A percentile compares a stretch with the other conserved stretches of the same genome.
Evolutionary conservation across 2,888 invertebrate species (phyloP).

Genomic region (Labia minor): DNA sequence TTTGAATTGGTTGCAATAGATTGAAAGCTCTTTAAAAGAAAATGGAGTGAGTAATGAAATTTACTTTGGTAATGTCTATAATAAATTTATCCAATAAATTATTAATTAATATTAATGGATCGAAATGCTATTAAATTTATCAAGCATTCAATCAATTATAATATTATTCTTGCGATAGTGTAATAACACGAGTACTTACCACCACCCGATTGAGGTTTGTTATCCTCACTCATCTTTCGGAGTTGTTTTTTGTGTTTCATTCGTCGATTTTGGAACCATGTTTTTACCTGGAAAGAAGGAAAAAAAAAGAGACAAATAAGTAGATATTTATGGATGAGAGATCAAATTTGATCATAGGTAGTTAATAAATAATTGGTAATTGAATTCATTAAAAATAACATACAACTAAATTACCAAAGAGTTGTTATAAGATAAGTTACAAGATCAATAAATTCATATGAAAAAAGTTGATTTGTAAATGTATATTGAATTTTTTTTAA

Average conservation of each 20-base stretch:
- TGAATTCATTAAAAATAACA: too few relatives aligned
- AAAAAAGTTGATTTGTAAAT: too few relatives aligned
- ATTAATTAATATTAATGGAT: neutral
- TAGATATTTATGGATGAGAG: too few relatives aligned
- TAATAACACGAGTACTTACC: neutral
- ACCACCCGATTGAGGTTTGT: slow-evolving; percentile 30
- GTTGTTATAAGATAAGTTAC: too few relatives aligned
- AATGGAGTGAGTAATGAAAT: too few relatives aligned
- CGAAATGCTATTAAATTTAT: neutral
- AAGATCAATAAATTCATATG: too few relatives aligned
- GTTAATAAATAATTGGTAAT: too few relatives aligned
- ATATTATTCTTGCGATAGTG: neutral
- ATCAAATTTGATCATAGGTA: too few relatives aligned
- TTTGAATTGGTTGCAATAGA: too few relatives aligned
- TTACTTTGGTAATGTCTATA: neutral
- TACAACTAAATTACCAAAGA: too few relatives aligned
- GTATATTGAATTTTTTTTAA: too few relatives aligned
- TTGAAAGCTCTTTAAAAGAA: neutral
- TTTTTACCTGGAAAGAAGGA: slow-evolving; percentile 73
- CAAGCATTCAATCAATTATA: neutral
- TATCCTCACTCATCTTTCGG: slow-evolving; percentile 51
- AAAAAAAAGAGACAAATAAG: too few relatives aligned
- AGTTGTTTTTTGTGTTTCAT: slow-evolving; percentile 95
- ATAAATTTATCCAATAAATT: neutral
- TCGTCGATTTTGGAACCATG: slow-evolving; percentile 94